Base-by-base conservation (phyloP, 2,113 vertebrate genomes). In the Sceloporus tristichus region DNA sequence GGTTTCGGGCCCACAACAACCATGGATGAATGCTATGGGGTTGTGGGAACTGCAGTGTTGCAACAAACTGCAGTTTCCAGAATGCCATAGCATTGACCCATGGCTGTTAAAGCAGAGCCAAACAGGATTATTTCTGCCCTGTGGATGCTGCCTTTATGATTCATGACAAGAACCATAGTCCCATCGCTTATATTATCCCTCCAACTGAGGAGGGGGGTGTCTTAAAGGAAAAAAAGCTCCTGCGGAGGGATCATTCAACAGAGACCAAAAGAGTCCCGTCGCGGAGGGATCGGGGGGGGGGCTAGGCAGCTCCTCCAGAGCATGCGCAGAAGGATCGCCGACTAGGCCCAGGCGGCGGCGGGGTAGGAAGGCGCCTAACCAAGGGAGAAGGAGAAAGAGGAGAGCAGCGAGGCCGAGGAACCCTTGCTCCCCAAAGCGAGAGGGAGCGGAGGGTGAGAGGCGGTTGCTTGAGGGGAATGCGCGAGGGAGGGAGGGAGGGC, bases 261-360 rank as follows among this genome's bases (percentile, higher is more conserved):
- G 4, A 42, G 6, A 2, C 1, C 0, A n/a, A 65, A 76, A 48
- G 38, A 65, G 18, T 48, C 48, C 73, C 34, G 10, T 1, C 27
- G 82, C 66, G 89, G 21, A 48, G 3, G 53, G 77, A 89, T 81
- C 38, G 38, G n/a, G 40, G 4, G 1, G 3, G 25, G 54, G 29
- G 59, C 6, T 34, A 40, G 2, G 0, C 2, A 40, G 6, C 23
- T 6, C 7, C 0, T 25, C 29, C 7, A 8, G 77, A 34, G 80
- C 62, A 19, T 74, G 87, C 73, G 82, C 80, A 88, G 80, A 34
- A 21, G 34, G 79, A 65, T 42, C 53, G n/a, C 14, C n/a, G 19
- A 85, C 27, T 48, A 82, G 83, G 83, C 80, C 85, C 75, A 71
- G 75, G 40, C 78, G 76, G 84, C 56, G 38, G 71, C 77, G 85